A percentile compares a stretch with the other conserved stretches of the same genome.
These are phyloP conservation scores for Drosophila ambigua DNA, from an alignment of 1,140 invertebrate species.

Conservation along the genomic window DNA sequence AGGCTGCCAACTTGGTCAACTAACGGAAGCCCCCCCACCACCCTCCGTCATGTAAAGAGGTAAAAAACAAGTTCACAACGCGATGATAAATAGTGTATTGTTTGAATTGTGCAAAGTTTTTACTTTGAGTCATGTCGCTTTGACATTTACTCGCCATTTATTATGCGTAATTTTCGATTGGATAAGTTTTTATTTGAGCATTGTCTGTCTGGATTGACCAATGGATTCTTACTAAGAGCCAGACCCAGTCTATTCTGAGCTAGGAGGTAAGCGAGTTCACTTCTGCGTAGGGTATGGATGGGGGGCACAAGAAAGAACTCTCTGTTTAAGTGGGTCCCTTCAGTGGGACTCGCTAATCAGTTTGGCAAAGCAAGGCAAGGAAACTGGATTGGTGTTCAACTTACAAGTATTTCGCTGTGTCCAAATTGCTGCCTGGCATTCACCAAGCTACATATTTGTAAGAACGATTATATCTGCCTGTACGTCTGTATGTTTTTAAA, in stretches of 20 bases:
- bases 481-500: conserved; percentile 14
- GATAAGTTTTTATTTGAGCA: conserved; percentile 19
- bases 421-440: conserved; percentile 52
- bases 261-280: no score
- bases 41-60: conserved; percentile 8
- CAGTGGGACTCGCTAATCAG: conserved; percentile 5
- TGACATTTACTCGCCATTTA: conserved; percentile 50
- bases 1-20: conserved; percentile 47
- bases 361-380: conserved; percentile 16
- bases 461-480: conserved; percentile 12
- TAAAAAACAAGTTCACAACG: conserved; percentile 33
- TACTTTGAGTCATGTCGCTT: conserved; percentile 24
- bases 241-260: conserved; percentile 5
- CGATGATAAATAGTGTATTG: conserved; percentile 32
- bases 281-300: no score
- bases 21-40: conserved; percentile 58
- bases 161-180: conserved; percentile 67
- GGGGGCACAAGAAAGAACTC: not conserved
- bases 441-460: conserved; percentile 45
- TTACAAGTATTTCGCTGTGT: conserved; percentile 62
- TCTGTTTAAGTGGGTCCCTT: conserved; percentile 18
- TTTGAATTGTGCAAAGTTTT: conserved; percentile 49
- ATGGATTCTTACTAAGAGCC: not conserved
- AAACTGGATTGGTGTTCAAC: conserved; percentile 16
- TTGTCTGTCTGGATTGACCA: not conserved